Evolutionary conservation across 2,888 invertebrate species (phyloP), one percentile per base, ranked within the genome.

Genomic region (Lasioglossum oenotherae): DNA sequence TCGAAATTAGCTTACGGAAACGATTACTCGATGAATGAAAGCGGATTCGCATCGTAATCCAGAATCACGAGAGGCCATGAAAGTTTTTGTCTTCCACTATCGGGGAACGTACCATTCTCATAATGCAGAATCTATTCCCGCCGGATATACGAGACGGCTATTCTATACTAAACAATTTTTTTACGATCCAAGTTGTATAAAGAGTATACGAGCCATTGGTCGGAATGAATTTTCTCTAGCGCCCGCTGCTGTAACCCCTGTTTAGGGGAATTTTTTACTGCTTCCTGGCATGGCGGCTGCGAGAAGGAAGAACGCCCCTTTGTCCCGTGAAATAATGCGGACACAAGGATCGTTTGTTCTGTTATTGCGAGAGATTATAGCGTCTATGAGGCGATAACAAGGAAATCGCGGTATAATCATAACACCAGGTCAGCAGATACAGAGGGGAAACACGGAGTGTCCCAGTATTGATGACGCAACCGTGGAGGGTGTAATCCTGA

Each of bases 131-230:
- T 80, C 75, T 67, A 80, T 80, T 71, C 31, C 41, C 53, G 69
- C 16, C 6, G 75, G 35, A 64, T 80, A 74, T 74, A 74, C 64
- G 80, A 46, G 31, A 46, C 49, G 46, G 74, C n/a, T 46, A 49
- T 74, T 64, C 44, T 74, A 49, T 80, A 80, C 74, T 80, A 80
- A 80, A 67, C 74, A 80, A 73, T 80, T 74, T 80, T 78, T 80
- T 80, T 79, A 80, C 74, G 80, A n/a, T 10, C 67, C 60, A 41
- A 46, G 38, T 67, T 35, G 23, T 74, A 74, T 80, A 64, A 80
- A 80, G 74, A 49, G 60, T 80, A 80, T 80, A 74, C 74, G 80
- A 74, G 46, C 64, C 74, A 80, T 74, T n/a, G 80, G 31, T 35
- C 49, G 67, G 31, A 5, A 64, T n/a, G 74, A 60, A 80, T 73